Evolutionary conservation across 2,113 vertebrate genomes (phyloP).

Genomic region (Elgaria multicarinata): DNA sequence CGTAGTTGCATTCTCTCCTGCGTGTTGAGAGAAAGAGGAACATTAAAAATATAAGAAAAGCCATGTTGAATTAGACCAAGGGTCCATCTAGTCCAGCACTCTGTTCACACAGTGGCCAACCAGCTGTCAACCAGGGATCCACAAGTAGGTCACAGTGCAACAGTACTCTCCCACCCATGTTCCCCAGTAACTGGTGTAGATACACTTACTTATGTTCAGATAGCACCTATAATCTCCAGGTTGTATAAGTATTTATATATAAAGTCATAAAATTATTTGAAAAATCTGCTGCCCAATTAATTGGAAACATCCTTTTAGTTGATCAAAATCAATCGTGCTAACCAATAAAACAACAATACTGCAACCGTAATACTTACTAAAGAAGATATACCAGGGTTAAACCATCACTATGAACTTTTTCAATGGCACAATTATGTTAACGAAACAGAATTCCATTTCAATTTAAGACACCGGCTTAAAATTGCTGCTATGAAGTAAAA

Average conservation of each 20-base stretch:
- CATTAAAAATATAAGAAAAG: too few relatives aligned
- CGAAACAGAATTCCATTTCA: conserved; percentile 29
- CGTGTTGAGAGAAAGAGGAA: neutral
- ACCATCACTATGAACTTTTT: conserved; percentile 19
- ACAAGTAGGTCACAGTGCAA: too few relatives aligned
- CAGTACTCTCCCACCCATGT: too few relatives aligned
- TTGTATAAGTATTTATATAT: neutral
- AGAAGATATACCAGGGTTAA: neutral
- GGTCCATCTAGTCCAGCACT: too few relatives aligned
- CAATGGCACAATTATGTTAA: conserved; percentile 44
- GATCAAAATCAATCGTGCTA: neutral
- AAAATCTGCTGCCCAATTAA: neutral
- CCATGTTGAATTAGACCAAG: too few relatives aligned
- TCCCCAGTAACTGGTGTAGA: too few relatives aligned
- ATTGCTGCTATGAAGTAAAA: conserved; percentile 55
- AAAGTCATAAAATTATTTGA: neutral
- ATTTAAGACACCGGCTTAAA: conserved; percentile 59
- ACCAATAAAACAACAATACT: neutral
- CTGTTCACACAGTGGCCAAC: too few relatives aligned
- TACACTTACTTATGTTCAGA: too few relatives aligned
- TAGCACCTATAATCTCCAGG: neutral
- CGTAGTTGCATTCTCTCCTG: too few relatives aligned
- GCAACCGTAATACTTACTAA: neutral
- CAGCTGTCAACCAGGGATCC: too few relatives aligned
- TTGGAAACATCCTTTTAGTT: neutral